phyloP scores from a whole-genome alignment of 2,888 invertebrate genomes.

The Catocala sponsa region DNA sequence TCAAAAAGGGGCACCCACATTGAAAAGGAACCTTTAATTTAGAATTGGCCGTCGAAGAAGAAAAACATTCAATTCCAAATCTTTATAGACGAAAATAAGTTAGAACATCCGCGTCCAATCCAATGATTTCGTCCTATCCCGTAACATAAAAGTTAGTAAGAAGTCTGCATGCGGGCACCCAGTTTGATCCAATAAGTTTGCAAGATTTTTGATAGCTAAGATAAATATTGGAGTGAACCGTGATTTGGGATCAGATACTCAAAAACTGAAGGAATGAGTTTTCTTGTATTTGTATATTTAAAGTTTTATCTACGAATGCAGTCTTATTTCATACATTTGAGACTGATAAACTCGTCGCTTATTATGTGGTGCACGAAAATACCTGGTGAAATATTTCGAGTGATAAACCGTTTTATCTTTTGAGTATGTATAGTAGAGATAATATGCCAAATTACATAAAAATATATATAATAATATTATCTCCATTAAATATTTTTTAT shows the following conservation, averaged over 20 bases:
- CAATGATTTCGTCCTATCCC: conserved; percentile 66
- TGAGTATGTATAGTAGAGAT: too few species aligned
- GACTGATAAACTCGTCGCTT: too few species aligned
- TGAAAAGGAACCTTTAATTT: too few species aligned
- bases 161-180: conserved; percentile 77
- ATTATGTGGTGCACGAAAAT: too few species aligned
- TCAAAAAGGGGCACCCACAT: too few species aligned
- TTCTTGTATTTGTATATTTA: background rate
- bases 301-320: too few species aligned
- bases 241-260: conserved; percentile 47
- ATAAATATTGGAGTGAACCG: conserved; percentile 65
- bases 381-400: too few species aligned
- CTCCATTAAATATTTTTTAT: too few species aligned
- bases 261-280: conserved; percentile 20
- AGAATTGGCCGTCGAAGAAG: background rate
- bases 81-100: conserved; percentile 32
- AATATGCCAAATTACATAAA: too few species aligned
- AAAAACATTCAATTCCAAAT: conserved; percentile 8
- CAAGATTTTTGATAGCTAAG: conserved; percentile 71
- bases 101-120: conserved; percentile 49
- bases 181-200: conserved; percentile 67
- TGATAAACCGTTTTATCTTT: too few species aligned
- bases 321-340: too few species aligned
- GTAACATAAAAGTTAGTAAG: conserved; percentile 74
- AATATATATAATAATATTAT: too few species aligned